Percentiles rank a stretch among this genome's conserved stretches.
These are phyloP conservation scores for Cheiracanthium punctorium DNA, from an alignment of 2,888 invertebrate species.

Conservation along the genomic window DNA sequence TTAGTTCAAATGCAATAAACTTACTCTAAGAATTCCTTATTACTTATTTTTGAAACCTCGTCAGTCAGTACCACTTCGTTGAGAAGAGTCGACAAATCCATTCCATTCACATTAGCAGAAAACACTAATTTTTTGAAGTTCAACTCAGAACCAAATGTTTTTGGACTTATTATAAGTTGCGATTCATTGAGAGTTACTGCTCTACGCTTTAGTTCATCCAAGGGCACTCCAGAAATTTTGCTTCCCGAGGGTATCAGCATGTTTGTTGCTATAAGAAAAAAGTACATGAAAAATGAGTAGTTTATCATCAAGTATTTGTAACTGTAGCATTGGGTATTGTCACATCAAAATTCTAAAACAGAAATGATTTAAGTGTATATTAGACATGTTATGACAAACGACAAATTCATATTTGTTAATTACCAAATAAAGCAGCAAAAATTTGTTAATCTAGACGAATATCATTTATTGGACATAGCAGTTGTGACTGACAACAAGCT, in stretches of 20 bases:
- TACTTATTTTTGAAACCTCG: not conserved
- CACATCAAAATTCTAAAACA: too few relatives aligned
- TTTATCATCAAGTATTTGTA: too few relatives aligned
- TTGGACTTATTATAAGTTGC: constrained; percentile 25
- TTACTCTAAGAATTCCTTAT: constrained; percentile 43
- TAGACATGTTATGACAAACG: too few relatives aligned
- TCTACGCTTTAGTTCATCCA: constrained; percentile 9
- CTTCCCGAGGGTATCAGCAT: constrained; percentile 1
- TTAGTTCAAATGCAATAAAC: too few relatives aligned
- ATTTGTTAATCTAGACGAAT: too few relatives aligned
- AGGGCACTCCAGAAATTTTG: not conserved
- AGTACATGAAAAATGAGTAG: not conserved
- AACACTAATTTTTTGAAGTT: not conserved
- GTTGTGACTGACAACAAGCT: too few relatives aligned
- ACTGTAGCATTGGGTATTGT: too few relatives aligned
- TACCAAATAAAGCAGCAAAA: too few relatives aligned
- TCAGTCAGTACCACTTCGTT: constrained; percentile 28
- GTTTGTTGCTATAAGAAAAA: constrained; percentile 1
- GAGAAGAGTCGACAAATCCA: not conserved
- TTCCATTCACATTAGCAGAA: constrained; percentile 5
- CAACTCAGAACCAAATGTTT: not conserved
- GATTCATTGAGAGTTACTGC: constrained; percentile 40
- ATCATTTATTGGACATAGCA: too few relatives aligned
- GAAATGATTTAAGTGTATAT: too few relatives aligned
- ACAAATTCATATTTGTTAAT: too few relatives aligned